Base-by-base conservation (phyloP, 2,888 invertebrate genomes). In the Caenorhabditis virilis region DNA sequence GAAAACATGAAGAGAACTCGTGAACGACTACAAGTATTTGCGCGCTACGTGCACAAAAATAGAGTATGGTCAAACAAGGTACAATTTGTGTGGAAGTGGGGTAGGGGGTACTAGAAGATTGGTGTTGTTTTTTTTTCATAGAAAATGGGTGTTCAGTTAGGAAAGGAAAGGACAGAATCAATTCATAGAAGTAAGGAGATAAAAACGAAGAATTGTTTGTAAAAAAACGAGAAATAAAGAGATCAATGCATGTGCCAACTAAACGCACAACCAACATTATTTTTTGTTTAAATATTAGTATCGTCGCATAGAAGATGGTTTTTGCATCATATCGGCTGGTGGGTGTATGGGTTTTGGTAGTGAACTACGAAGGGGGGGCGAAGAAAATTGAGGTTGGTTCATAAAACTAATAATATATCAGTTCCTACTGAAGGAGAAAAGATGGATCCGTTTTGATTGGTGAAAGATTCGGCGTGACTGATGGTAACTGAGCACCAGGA, bases 361-460 rank as follows among this genome's bases (percentile, higher is more conserved):
- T 35, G 13, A 15, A 35, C 11, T 35, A 15, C 11, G 15, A 35
- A 35, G 11, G 15, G 35, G 35, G 11, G 11, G 35, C 11, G 15
- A 35, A 11, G 15, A 35, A 35, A 15, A 13, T 35, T 35, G 11
- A n/a, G n/a, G n/a, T n/a, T 33, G 26, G 35, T 25, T 46, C 22
- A 53, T 30, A 30, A 13, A 9, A 9, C 13, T 30, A 30, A 6
- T 30, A 30, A 30, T 30, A 30, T 30, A 63, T 63, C 46, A 55
- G 56, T 61, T 55, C 66, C 66, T 66, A 66, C 42, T 60, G 60
- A 53, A 66, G 56, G 47, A 69, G 64, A 58, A 69, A 61, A 64
- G 46, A 47, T 36, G 33, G 53, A 49, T 71, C 67, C 16, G 63
- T 55, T 55, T 72, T 72, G 46, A 72, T 59, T 4, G 72, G 72